Evolutionary conservation across 2,888 invertebrate genomes (phyloP).

Genomic region (Lepas anatifera): DNA sequence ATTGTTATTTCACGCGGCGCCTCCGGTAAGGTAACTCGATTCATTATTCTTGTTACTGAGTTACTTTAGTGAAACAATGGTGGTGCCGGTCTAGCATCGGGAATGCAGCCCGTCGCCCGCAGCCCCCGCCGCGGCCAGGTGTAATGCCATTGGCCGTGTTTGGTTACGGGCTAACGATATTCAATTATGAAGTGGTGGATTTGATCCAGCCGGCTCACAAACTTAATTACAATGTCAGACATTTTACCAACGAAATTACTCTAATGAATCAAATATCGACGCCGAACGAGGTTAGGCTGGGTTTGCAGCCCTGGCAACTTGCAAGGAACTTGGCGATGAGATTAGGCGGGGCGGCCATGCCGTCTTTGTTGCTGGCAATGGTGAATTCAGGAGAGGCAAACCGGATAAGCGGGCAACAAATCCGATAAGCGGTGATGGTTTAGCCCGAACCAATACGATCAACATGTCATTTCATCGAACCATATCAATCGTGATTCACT

Average conservation of each 20-base stretch:
- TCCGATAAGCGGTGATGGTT: too few species aligned
- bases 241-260: background rate
- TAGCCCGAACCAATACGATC: too few species aligned
- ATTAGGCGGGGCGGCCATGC: too few species aligned
- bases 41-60: constrained; percentile 7
- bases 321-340: background rate
- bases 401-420: too few species aligned
- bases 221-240: background rate
- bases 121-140: background rate
- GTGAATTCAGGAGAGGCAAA: too few species aligned
- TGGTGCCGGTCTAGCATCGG: too few species aligned
- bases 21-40: background rate
- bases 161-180: constrained; percentile 1
- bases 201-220: background rate
- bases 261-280: background rate
- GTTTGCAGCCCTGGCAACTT: background rate
- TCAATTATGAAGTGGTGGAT: constrained; percentile 5
- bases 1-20: background rate
- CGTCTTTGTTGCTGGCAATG: too few species aligned
- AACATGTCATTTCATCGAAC: too few species aligned
- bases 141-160: background rate
- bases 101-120: too few species aligned
- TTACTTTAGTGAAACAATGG: constrained; percentile 2
- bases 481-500: too few species aligned
- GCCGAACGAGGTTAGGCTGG: background rate